These are phyloP conservation scores for Papilio helenus DNA, from an alignment of 1,140 invertebrate species.

Conservation along the genomic window DNA sequence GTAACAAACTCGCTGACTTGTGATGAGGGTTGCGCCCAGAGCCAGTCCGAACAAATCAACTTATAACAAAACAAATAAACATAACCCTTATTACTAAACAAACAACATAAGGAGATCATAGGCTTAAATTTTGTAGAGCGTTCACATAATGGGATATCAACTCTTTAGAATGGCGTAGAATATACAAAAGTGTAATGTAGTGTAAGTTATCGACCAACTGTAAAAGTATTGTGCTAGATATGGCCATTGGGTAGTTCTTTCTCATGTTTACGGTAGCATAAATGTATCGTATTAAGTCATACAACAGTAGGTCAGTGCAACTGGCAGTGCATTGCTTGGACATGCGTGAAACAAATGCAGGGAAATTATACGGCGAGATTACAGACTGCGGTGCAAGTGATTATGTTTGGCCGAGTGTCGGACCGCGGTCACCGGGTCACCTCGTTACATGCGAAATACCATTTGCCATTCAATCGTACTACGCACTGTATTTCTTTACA, in stretches of 20 bases:
- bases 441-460: constrained; percentile 21
- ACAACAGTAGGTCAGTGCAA: neutral
- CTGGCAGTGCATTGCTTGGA: neutral
- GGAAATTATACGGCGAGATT: constrained; percentile 1
- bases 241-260: neutral
- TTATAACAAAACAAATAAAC: neutral
- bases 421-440: constrained; percentile 51
- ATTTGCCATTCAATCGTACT: neutral
- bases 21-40: constrained; percentile 6
- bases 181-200: too few species aligned
- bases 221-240: neutral
- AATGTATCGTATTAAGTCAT: constrained; percentile 10
- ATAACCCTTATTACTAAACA: neutral
- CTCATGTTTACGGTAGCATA: constrained; percentile 3
- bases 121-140: neutral
- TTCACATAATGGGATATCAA: neutral
- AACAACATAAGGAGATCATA: neutral
- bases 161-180: neutral
- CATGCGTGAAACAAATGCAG: constrained; percentile 30
- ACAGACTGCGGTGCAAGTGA: constrained; percentile 5
- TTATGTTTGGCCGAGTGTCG: constrained; percentile 42
- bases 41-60: neutral
- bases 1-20: neutral
- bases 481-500: neutral
- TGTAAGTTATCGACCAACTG: too few species aligned